These are phyloP conservation scores for Drosophila basisetae DNA, from an alignment of 2,888 invertebrate species.

Conservation along the genomic window DNA sequence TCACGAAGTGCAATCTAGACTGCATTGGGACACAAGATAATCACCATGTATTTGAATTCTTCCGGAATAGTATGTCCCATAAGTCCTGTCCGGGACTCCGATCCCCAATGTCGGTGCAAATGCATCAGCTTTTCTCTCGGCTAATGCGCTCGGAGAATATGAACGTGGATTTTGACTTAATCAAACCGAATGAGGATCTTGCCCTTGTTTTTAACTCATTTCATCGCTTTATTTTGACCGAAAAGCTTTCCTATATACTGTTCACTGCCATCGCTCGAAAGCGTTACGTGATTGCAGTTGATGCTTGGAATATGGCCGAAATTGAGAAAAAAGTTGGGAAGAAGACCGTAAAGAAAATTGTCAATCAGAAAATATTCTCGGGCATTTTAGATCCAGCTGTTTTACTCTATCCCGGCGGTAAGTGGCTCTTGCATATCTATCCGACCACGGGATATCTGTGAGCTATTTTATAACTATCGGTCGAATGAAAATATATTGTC, in stretches of 20 bases:
- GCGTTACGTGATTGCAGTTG: conserved; percentile 60
- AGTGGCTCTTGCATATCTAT: conserved; percentile 1
- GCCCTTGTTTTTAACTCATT: conserved; percentile 72
- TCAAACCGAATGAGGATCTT: conserved; percentile 38
- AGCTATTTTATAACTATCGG: not conserved
- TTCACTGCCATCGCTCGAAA: conserved; percentile 45
- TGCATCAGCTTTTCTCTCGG: conserved; percentile 41
- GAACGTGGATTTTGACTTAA: conserved; percentile 40
- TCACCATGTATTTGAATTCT: conserved; percentile 60
- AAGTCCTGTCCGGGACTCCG: conserved; percentile 44
- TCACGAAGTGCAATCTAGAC: conserved; percentile 31
- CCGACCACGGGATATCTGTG: not conserved
- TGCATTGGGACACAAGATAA: conserved; percentile 53
- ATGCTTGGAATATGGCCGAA: conserved; percentile 44
- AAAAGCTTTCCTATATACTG: conserved; percentile 49
- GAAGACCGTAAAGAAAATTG: conserved; percentile 4
- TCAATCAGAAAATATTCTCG: conserved; percentile 56
- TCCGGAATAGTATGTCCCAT: conserved; percentile 21
- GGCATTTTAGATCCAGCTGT: conserved; percentile 71
- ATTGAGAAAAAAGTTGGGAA: conserved; percentile 21
- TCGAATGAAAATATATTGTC: not conserved
- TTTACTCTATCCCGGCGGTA: conserved; percentile 71
- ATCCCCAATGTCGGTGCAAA: conserved; percentile 51
- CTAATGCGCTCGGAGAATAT: conserved; percentile 59
- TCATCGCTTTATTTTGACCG: conserved; percentile 73